Percentiles rank a stretch among this genome's conserved stretches.
phyloP scores from a whole-genome alignment of 2,888 invertebrate species.

The Tolmerus cingulatus region DNA sequence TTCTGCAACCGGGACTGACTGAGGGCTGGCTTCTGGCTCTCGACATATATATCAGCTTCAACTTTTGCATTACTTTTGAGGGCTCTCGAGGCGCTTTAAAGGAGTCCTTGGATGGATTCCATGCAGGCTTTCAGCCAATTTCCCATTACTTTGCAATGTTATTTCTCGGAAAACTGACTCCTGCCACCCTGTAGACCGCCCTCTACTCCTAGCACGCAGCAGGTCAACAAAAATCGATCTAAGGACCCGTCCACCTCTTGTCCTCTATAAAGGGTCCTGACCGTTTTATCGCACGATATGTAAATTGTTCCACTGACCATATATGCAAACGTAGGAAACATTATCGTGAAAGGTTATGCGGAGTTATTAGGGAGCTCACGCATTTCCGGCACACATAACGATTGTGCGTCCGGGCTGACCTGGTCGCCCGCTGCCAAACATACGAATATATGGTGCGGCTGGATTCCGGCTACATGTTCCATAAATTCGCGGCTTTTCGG shows the following conservation, averaged over 20 bases:
- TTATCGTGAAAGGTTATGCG: conserved; percentile 46
- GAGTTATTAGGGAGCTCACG: conserved; percentile 48
- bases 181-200: background rate
- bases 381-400: conserved; percentile 46
- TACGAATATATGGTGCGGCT: conserved; percentile 41
- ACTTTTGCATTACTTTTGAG: conserved; percentile 12
- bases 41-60: conserved; percentile 23
- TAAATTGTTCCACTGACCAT: conserved; percentile 45
- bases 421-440: background rate
- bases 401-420: background rate
- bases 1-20: background rate
- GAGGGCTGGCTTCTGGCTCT: conserved; percentile 10
- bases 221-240: conserved; percentile 2
- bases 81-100: conserved; percentile 11
- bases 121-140: background rate
- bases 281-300: conserved; percentile 38
- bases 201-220: background rate
- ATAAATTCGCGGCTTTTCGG: conserved; percentile 45
- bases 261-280: background rate
- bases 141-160: background rate
- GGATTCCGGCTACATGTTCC: conserved; percentile 47
- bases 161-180: background rate
- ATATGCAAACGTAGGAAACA: conserved; percentile 38
- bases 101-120: background rate
- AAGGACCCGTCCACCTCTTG: background rate